phyloP scores from a whole-genome alignment of 2,797 vertebrate genomes.

The Xerus rutilus region DNA sequence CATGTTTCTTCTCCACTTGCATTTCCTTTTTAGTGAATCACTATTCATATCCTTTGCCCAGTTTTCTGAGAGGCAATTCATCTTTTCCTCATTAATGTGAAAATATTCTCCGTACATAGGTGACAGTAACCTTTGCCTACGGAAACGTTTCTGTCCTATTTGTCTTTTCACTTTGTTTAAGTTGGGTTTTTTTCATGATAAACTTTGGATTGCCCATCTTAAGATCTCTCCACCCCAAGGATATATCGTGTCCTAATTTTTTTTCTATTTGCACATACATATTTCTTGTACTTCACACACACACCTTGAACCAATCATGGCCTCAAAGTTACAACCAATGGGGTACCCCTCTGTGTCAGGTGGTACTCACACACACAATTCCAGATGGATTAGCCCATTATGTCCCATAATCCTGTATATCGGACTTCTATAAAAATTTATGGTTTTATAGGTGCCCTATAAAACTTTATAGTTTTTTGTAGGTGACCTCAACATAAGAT shows the following conservation, averaged over 20 bases:
- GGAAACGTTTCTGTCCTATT: background rate
- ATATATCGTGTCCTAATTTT: background rate
- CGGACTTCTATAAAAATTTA: too few relatives aligned
- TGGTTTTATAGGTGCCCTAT: too few relatives aligned
- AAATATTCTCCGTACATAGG: background rate
- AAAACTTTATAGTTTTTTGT: too few relatives aligned
- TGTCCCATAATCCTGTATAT: too few relatives aligned
- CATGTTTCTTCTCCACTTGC: background rate
- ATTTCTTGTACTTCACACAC: background rate
- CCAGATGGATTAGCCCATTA: too few relatives aligned
- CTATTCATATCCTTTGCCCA: background rate
- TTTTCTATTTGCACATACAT: background rate
- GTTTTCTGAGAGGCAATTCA: background rate
- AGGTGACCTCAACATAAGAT: too few relatives aligned
- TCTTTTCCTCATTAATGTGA: background rate
- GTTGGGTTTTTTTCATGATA: background rate
- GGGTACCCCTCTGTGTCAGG: too few relatives aligned
- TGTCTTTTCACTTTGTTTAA: background rate
- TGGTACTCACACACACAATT: background rate
- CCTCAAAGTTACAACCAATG: too few relatives aligned
- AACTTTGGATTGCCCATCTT: background rate
- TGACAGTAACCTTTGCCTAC: background rate
- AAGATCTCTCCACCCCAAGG: background rate
- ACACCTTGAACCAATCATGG: too few relatives aligned
- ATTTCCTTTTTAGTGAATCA: background rate